Percentiles rank a stretch among this genome's conserved stretches.
Evolutionary conservation across 2,888 invertebrate species (phyloP).

Genomic region (Drosophila barbarae): DNA sequence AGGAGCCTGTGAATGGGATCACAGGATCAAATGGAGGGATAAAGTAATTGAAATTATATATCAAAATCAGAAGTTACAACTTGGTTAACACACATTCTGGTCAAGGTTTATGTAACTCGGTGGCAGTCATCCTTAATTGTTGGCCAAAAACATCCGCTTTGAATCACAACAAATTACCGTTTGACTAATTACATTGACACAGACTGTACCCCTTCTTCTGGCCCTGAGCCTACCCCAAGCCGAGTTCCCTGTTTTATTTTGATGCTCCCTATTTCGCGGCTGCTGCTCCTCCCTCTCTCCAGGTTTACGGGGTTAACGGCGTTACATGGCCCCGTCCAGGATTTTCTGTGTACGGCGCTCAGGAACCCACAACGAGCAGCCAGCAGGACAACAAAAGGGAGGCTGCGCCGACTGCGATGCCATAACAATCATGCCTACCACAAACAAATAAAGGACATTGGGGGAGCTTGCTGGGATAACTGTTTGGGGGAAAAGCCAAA

Average conservation of each 20-base stretch:
- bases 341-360: conserved; percentile 56
- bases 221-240: conserved; percentile 2
- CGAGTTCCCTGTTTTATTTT: background rate
- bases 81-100: background rate
- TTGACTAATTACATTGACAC: conserved; percentile 17
- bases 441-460: conserved; percentile 10
- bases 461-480: conserved; percentile 1
- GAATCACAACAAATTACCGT: conserved; percentile 19
- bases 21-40: background rate
- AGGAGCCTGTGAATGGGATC: background rate
- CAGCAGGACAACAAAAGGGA: conserved; percentile 12
- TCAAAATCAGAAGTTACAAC: background rate
- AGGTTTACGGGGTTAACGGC: conserved; percentile 29
- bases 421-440: conserved; percentile 17
- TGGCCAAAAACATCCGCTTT: conserved; percentile 10
- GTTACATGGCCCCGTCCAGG: conserved; percentile 54
- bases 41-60: background rate
- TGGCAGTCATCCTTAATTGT: background rate
- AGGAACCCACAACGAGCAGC: conserved; percentile 41
- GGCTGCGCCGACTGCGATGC: conserved; percentile 19
- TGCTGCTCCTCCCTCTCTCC: conserved; percentile 4
- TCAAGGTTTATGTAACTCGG: background rate
- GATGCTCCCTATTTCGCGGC: background rate
- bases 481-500: conserved; percentile 2
- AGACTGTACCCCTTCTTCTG: conserved; percentile 6